Percentiles rank a stretch among this genome's conserved stretches.
These are phyloP conservation scores for Pterocles burchelli DNA, from an alignment of 2,113 vertebrate species.

Conservation along the genomic window DNA sequence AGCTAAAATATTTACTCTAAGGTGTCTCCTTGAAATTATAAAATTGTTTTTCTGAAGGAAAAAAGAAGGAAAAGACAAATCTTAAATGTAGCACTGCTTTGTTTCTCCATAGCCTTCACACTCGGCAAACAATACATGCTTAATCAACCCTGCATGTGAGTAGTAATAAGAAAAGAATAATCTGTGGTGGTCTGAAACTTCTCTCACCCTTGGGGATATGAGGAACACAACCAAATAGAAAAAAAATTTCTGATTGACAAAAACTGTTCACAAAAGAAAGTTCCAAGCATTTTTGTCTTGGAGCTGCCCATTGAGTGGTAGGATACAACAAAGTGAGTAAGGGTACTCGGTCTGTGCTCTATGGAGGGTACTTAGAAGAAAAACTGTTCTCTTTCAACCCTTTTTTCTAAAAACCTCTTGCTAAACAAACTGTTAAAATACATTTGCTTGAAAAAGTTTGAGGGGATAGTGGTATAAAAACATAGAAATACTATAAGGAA, in stretches of 20 bases:
- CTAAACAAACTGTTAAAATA: neutral
- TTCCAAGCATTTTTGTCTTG: neutral
- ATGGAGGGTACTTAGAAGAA: fast-evolving
- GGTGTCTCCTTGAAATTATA: neutral
- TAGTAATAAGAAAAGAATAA: neutral
- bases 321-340: neutral
- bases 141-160: neutral
- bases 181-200: neutral
- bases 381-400: neutral
- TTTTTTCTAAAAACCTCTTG: neutral
- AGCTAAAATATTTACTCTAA: neutral
- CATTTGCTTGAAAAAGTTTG: neutral
- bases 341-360: fast-evolving
- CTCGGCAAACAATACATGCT: neutral
- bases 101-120: neutral
- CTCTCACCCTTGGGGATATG: neutral
- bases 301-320: neutral
- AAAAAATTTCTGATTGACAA: neutral
- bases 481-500: neutral
- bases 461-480: neutral
- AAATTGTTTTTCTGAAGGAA: neutral
- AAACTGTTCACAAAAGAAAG: neutral
- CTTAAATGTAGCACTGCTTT: neutral
- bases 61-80: neutral
- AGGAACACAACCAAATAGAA: neutral